These are phyloP conservation scores for Eucidaris tribuloides DNA, from an alignment of 35 echinoderm and acorn worm genomes.

Conservation along the genomic window DNA sequence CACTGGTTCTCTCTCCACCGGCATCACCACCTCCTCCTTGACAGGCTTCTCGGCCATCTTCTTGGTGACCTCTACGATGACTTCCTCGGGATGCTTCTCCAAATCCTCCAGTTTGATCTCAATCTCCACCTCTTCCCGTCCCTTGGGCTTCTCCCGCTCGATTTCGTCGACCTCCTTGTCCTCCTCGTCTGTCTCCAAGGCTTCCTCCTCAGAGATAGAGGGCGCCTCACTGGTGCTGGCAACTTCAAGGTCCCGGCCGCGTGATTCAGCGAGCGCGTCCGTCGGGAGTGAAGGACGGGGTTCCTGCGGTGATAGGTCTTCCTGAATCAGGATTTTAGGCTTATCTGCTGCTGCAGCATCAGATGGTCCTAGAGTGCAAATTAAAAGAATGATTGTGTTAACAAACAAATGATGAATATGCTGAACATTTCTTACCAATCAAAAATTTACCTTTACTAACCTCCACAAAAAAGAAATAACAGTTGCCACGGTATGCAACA, in stretches of 20 bases:
- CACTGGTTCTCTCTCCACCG: background rate
- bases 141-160: background rate
- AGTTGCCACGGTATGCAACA: too few relatives aligned
- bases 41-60: slow-evolving; percentile 15
- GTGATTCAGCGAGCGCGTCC: slow-evolving; percentile 18
- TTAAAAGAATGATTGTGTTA: background rate
- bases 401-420: too few relatives aligned
- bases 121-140: background rate
- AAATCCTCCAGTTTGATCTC: slow-evolving; percentile 17
- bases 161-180: slow-evolving; percentile 48
- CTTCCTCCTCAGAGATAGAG: slow-evolving; percentile 76
- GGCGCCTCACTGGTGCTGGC: slow-evolving; percentile 84
- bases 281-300: background rate
- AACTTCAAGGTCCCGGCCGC: slow-evolving; percentile 41
- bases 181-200: slow-evolving; percentile 15
- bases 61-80: slow-evolving; percentile 30
- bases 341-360: slow-evolving; percentile 25
- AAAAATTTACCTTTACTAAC: too few relatives aligned
- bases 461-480: too few relatives aligned
- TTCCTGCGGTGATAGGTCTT: slow-evolving; percentile 25
- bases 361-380: slow-evolving; percentile 5
- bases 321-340: slow-evolving; percentile 35
- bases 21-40: background rate
- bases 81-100: slow-evolving; percentile 15
- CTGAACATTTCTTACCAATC: too few relatives aligned